Conservation (phyloP, 2,113 vertebrate genomes). For the Nymphicus hollandicus region DNA sequence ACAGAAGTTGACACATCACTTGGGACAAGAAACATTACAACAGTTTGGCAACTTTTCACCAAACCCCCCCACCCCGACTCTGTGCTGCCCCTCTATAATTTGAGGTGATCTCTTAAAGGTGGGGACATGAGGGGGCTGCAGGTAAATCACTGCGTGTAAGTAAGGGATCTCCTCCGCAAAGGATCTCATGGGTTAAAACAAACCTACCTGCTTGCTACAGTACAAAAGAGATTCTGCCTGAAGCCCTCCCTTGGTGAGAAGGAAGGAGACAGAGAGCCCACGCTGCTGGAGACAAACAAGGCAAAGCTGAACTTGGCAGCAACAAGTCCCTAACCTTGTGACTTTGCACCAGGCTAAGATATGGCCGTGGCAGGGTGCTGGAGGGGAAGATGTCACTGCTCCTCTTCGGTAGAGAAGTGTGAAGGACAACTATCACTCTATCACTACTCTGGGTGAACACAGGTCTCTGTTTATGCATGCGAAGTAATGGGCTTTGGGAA, state of each 20-base stretch:
- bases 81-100: neutral
- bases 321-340: neutral
- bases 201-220: constrained; percentile 50
- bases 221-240: constrained; percentile 14
- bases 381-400: neutral
- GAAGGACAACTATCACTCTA: neutral
- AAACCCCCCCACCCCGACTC: neutral
- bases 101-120: constrained; percentile 1
- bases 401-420: neutral
- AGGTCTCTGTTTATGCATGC: constrained; percentile 11
- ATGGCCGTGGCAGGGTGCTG: neutral
- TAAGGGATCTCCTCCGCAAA: neutral
- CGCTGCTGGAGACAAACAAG: constrained; percentile 25
- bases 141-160: neutral
- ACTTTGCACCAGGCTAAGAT: constrained; percentile 16
- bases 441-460: neutral
- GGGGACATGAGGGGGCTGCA: neutral
- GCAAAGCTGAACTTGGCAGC: constrained; percentile 52
- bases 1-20: constrained; percentile 62
- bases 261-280: neutral
- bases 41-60: constrained; percentile 63
- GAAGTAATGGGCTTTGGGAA: neutral
- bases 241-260: neutral
- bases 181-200: neutral
- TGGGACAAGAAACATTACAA: constrained; percentile 61